Base-by-base conservation (phyloP, 2,888 invertebrate genomes). In the Entomobrya proxima region DNA sequence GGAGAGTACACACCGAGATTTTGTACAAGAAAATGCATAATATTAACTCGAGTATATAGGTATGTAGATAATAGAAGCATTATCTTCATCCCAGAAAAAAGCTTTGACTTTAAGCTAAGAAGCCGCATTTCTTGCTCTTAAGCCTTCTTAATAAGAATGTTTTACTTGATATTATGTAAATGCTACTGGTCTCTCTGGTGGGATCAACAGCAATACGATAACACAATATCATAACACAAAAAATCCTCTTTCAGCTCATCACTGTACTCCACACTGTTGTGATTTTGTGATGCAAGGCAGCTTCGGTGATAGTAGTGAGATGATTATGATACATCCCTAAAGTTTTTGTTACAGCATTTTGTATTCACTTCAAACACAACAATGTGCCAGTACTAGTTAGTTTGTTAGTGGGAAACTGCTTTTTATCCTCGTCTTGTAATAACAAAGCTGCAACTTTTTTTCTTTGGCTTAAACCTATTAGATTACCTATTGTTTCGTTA, bases 101-200 rank as follows among this genome's bases (percentile, higher is more conserved):
- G 18, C 64, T 64, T 18, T 32, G 18, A 7, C 1, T 35, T 47
- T 15, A 18, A 64, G 35, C 64, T 64, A 9, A 64, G 35, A 64
- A 64, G 64, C 64, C 64, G 64, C 64, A 64, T 64, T 64, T 32
- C 64, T n/a, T 64, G 64, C 64, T 64, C 64, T 64, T 64, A 24
- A 3, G 0, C 18, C 24, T 55, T 24, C 24, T 58, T 55, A n/a
- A 32, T 15, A n/a, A 32, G 64, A 35, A 64, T 32, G 18, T 64
- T 18, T 32, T 18, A 64, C 18, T 13, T 9, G 35, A 35, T 64
- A 64, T 64, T 35, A 35, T 64, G 64, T 64, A 64, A 64, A 64
- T 64, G 64, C 64, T 64, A 64, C 64, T 64, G 64, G 64, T 64
- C 35, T 64, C 64, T 35, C 15, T 13, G 3, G 30, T 30, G 18